phyloP scores from a whole-genome alignment of 2,797 vertebrate genomes.

The Malacoraja senta region DNA sequence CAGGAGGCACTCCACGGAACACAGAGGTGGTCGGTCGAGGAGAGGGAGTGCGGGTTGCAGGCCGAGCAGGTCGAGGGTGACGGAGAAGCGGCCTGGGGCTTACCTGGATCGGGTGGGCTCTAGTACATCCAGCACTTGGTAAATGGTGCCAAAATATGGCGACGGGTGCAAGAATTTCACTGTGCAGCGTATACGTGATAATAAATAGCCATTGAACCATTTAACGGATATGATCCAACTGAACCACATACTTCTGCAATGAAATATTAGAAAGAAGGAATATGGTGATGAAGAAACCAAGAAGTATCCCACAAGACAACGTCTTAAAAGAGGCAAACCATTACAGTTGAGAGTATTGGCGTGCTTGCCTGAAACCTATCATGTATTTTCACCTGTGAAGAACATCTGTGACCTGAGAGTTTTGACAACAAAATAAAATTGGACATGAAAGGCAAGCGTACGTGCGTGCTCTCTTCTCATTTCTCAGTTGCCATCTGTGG shows the following conservation, averaged over 20 bases:
- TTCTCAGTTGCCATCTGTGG: slow-evolving; percentile 14
- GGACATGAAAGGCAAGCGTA: background rate
- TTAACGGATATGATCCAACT: background rate
- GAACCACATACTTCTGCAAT: background rate
- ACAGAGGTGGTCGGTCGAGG: no score
- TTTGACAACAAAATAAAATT: background rate
- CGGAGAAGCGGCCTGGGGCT: no score
- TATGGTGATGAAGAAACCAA: slow-evolving; percentile 4
- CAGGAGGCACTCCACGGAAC: no score
- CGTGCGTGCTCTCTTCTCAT: background rate
- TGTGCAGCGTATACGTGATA: no score
- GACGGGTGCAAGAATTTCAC: no score
- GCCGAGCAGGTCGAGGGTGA: no score
- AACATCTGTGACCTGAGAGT: background rate
- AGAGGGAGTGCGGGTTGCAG: no score
- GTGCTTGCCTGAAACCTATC: background rate
- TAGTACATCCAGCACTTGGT: no score
- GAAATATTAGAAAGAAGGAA: background rate
- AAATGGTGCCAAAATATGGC: no score
- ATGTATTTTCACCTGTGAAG: background rate
- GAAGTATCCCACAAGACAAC: background rate
- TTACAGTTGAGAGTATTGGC: background rate
- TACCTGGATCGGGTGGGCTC: no score
- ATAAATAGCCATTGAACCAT: background rate
- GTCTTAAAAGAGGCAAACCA: background rate